Percentiles rank a stretch among this genome's conserved stretches.
Conservation (phyloP, 2,113 vertebrate genomes). For the Sinosuthora webbiana region DNA sequence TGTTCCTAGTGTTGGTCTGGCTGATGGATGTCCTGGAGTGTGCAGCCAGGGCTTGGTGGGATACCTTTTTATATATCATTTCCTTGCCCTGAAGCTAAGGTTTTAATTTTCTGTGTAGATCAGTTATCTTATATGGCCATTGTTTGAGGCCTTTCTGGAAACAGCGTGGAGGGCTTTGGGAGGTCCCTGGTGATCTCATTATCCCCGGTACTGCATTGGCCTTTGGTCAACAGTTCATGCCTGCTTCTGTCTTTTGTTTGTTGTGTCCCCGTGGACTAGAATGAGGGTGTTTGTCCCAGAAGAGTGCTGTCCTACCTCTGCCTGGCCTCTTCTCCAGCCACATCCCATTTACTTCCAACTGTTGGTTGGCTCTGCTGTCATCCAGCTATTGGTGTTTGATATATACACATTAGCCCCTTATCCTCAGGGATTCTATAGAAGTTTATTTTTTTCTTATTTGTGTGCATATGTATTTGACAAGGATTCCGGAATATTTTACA, state of each 20-base stretch:
- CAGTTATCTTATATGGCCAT: neutral
- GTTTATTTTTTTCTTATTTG: neutral
- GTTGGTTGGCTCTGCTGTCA: neutral
- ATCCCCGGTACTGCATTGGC: neutral
- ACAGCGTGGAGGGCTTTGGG: neutral
- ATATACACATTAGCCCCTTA: fast-evolving
- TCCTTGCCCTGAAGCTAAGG: neutral
- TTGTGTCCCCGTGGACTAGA: neutral
- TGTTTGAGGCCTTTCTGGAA: neutral
- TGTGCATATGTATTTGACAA: neutral
- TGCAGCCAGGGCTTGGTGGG: neutral
- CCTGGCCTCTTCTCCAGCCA: neutral
- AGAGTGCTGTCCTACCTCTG: neutral
- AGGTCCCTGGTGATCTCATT: neutral
- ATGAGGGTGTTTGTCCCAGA: too few species aligned
- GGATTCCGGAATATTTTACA: neutral
- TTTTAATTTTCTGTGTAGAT: neutral
- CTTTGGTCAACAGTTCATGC: neutral
- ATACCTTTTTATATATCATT: neutral
- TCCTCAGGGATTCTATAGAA: neutral
- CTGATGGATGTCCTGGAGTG: neutral
- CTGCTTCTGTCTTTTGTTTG: fast-evolving
- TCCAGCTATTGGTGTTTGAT: neutral
- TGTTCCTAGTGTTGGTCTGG: neutral
- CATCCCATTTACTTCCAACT: neutral